Percentiles rank a stretch among this genome's conserved stretches.
Evolutionary conservation across 64 coral and sea anemone genomes (phyloP).

Genomic region (Actinia tenebrosa): DNA sequence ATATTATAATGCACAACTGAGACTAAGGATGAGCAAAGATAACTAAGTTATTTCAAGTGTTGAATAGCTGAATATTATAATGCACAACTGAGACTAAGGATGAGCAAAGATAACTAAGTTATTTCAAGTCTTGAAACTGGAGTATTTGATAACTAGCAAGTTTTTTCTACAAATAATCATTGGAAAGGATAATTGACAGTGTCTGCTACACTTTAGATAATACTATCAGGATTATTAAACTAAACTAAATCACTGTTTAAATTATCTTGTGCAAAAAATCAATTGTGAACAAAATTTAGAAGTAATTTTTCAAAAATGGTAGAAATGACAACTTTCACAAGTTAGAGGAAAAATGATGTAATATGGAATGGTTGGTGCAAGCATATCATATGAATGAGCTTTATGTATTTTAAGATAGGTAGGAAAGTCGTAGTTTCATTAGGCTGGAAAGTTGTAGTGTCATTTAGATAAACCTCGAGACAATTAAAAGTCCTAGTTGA

Average conservation of each 20-base stretch:
- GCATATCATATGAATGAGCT: constrained; percentile 21
- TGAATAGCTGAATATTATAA: no score
- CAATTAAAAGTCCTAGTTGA: neutral
- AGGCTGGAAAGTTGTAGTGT: neutral
- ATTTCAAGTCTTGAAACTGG: no score
- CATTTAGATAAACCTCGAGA: neutral
- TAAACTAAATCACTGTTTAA: neutral
- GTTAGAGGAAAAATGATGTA: neutral
- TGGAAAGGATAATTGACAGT: neutral
- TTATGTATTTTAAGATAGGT: neutral
- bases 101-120: no score
- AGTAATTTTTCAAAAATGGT: neutral
- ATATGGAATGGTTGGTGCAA: constrained; percentile 1
- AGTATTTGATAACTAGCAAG: no score
- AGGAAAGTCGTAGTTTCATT: neutral
- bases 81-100: no score
- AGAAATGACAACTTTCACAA: no score
- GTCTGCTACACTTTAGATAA: neutral
- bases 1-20: no score
- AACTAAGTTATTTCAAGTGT: no score
- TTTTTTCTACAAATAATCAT: neutral
- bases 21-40: no score
- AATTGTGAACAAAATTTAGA: neutral
- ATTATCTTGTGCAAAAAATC: neutral
- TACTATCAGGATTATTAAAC: neutral